Conservation (phyloP, 92 coral and sea anemone genomes). For the Meandrina meandrites region DNA sequence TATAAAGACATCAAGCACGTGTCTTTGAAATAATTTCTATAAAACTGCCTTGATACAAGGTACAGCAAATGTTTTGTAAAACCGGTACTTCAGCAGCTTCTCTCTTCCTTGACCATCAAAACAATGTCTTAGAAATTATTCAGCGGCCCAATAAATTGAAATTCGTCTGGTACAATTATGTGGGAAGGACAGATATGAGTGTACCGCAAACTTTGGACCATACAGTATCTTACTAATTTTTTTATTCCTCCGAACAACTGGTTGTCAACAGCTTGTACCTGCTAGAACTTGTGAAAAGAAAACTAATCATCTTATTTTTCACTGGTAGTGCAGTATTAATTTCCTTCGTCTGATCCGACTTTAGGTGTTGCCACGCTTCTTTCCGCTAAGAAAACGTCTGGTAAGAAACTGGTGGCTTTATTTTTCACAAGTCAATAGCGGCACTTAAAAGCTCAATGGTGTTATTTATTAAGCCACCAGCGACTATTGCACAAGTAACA, state of each 20-base stretch:
- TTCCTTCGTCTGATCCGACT: constrained; percentile 23
- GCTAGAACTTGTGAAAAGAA: constrained; percentile 33
- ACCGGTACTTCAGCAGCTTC: not conserved
- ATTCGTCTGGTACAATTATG: constrained; percentile 4
- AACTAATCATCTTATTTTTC: constrained; percentile 10
- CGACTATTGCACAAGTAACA: constrained; percentile 9
- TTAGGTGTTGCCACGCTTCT: constrained; percentile 36
- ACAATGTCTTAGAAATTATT: constrained; percentile 13
- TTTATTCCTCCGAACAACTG: constrained; percentile 21
- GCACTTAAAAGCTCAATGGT: constrained; percentile 28
- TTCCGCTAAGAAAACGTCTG: not conserved
- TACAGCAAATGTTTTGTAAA: constrained; percentile 11
- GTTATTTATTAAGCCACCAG: constrained; percentile 31
- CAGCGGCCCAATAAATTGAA: not conserved
- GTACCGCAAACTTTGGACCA: constrained; percentile 1
- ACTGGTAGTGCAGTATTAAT: constrained; percentile 23
- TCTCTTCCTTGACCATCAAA: not conserved
- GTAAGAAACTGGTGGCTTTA: constrained; percentile 34
- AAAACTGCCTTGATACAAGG: constrained; percentile 6
- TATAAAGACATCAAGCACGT: constrained; percentile 55
- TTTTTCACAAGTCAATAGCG: constrained; percentile 8
- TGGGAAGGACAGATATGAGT: not conserved
- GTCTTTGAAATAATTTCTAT: constrained; percentile 28
- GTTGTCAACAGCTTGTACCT: constrained; percentile 48
- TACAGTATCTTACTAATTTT: not conserved